A percentile compares a stretch with the other conserved stretches of the same genome.
phyloP scores from a whole-genome alignment of 2,113 vertebrate genomes.

The Kobus ellipsiprymnus region DNA sequence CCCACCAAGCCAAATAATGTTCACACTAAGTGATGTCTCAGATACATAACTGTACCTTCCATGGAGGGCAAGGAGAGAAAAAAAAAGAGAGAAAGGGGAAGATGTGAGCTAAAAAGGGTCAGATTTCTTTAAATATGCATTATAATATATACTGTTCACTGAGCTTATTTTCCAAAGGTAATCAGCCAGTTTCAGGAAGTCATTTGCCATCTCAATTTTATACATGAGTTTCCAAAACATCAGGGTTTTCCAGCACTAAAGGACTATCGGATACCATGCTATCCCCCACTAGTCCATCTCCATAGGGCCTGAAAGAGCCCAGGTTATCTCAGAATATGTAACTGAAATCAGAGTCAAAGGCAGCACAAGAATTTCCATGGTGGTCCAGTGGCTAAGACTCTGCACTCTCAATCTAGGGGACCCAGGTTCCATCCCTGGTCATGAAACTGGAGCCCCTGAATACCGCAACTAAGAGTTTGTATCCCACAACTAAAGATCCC shows the following conservation, averaged over 20 bases:
- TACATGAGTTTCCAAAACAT: background rate
- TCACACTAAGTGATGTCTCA: background rate
- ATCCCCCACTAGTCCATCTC: rapidly evolving
- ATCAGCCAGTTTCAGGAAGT: background rate
- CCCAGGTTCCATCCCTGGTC: background rate
- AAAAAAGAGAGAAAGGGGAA: background rate
- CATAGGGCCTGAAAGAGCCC: background rate
- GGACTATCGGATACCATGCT: rapidly evolving
- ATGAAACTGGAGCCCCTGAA: background rate
- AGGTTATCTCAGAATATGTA: background rate
- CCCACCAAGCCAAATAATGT: background rate
- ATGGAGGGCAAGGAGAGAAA: background rate
- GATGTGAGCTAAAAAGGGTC: background rate
- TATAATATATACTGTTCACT: background rate
- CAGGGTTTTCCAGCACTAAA: background rate
- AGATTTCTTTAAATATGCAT: background rate
- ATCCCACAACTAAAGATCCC: background rate
- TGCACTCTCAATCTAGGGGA: background rate
- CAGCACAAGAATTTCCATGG: background rate
- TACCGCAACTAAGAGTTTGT: background rate
- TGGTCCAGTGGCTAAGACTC: background rate
- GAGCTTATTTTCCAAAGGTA: background rate
- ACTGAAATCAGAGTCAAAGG: background rate
- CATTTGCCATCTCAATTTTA: background rate
- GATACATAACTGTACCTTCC: background rate